phyloP scores from a whole-genome alignment of 2,888 invertebrate genomes.

The Encarsia formosa region DNA sequence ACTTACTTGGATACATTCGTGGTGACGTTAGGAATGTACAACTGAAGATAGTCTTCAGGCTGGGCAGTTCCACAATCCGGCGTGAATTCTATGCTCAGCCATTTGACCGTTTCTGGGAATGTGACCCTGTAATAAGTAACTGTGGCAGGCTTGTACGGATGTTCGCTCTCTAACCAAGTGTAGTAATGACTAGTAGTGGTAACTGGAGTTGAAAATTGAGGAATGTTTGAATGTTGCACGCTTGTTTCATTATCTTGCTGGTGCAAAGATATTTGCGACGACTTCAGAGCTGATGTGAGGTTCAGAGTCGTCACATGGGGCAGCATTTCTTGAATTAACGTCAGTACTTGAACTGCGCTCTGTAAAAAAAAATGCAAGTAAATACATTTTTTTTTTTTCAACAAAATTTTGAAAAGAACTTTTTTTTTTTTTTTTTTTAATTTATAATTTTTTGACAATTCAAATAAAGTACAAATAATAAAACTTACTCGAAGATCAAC shows the following conservation, averaged over 20 bases:
- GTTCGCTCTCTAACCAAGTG: slow-evolving; percentile 91
- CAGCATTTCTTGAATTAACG: slow-evolving; percentile 80
- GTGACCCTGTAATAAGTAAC: slow-evolving; percentile 83
- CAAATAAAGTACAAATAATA: slow-evolving; percentile 1
- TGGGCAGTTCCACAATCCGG: slow-evolving; percentile 88
- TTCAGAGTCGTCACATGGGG: slow-evolving; percentile 87
- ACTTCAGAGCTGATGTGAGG: slow-evolving; percentile 55
- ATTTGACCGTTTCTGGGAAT: slow-evolving; percentile 84
- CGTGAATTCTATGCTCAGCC: slow-evolving; percentile 93
- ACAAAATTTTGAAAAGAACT: neutral
- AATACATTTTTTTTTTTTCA: neutral
- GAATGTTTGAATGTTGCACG: slow-evolving; percentile 8
- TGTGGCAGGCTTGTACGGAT: slow-evolving; percentile 89
- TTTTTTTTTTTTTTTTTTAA: neutral
- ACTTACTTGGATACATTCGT: slow-evolving; percentile 34
- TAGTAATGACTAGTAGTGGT: slow-evolving; percentile 80
- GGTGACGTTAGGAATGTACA: slow-evolving; percentile 60
- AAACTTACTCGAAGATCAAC: slow-evolving; percentile 74
- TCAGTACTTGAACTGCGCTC: slow-evolving; percentile 82
- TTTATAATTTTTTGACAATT: neutral
- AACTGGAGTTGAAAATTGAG: slow-evolving; percentile 37
- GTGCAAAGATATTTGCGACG: slow-evolving; percentile 45
- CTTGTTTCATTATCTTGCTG: slow-evolving; percentile 46
- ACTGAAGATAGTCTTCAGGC: slow-evolving; percentile 81
- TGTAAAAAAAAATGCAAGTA: slow-evolving; percentile 53